Base-by-base conservation (phyloP, 2,888 invertebrate species). In the Penaeus monodon region DNA sequence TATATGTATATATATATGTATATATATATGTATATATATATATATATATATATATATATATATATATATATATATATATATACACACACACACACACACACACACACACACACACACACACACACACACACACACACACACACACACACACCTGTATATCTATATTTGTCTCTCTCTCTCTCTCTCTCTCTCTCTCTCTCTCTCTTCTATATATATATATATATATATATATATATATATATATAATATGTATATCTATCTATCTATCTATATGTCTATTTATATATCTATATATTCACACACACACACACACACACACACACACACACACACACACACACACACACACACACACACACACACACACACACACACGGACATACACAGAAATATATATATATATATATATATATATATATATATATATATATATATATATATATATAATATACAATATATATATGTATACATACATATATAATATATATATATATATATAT, bases 361-460 rank as follows among this genome's bases (percentile, higher is more conserved):
- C 14, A n/a, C n/a, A 24, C n/a, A 73, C n/a, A 73, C n/a, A 73
- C n/a, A 73, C n/a, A 73, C 10, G 29, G 0, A 73, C 10, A 73
- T 2, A 73, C 10, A 57, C 4, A 73, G 2, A 73, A 6, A 73
- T 29, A 73, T 29, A 73, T 29, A 73, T 29, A 73, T 29, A 29
- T 73, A 73, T 73, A 27, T 73, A 27, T 73, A 73, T 73, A 73
- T 73, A 73, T 73, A 73, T 73, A 73, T 73, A 73, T 73, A 73
- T 73, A 73, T 73, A 29, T 73, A 73, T 73, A 73, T 73, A 73
- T 73, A 73, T 73, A 73, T 73, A 73, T 73, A 73, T 73, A 73
- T 73, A 73, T 73, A 73, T 73, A n/a, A n/a, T 73, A 17, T 73
- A 38, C n/a, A n/a, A n/a, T 73, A 38, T 73, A 38, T 73, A 38